These are phyloP conservation scores for Meles meles DNA, from an alignment of 2,113 vertebrate genomes.

Conservation along the genomic window DNA sequence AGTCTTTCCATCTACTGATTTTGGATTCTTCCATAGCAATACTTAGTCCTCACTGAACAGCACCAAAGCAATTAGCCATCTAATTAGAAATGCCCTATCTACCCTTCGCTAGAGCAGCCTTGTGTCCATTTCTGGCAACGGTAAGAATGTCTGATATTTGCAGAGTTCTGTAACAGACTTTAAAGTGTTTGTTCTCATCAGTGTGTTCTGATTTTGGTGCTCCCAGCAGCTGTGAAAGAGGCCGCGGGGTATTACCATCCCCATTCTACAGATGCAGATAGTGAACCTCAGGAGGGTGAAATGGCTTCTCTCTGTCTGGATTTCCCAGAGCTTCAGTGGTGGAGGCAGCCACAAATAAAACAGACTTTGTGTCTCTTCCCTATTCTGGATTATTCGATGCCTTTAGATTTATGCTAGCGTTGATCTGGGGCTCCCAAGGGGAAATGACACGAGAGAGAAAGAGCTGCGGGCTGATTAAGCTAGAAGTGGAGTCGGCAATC, in stretches of 20 bases:
- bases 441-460: not conserved
- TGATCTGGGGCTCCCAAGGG: not conserved
- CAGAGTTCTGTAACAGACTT: not conserved
- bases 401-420: not conserved
- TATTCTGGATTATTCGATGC: not conserved
- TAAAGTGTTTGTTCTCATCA: constrained; percentile 12
- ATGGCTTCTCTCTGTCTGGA: not conserved
- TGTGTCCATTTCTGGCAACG: not conserved
- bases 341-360: not conserved
- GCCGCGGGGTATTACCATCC: not conserved
- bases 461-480: not conserved
- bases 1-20: constrained; percentile 23
- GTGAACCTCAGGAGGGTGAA: not conserved
- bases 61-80: constrained; percentile 12
- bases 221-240: not conserved
- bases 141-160: not conserved
- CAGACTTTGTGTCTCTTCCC: not conserved
- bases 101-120: not conserved
- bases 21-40: constrained; percentile 38
- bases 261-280: constrained; percentile 38
- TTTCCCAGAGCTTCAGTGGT: not conserved
- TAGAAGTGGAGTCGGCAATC: not conserved
- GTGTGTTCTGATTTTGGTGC: not conserved
- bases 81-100: not conserved
- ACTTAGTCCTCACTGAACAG: not conserved